phyloP scores from a whole-genome alignment of 37 sponge, comb jelly and placozoan genomes.

The Dysidea cf. avara region DNA sequence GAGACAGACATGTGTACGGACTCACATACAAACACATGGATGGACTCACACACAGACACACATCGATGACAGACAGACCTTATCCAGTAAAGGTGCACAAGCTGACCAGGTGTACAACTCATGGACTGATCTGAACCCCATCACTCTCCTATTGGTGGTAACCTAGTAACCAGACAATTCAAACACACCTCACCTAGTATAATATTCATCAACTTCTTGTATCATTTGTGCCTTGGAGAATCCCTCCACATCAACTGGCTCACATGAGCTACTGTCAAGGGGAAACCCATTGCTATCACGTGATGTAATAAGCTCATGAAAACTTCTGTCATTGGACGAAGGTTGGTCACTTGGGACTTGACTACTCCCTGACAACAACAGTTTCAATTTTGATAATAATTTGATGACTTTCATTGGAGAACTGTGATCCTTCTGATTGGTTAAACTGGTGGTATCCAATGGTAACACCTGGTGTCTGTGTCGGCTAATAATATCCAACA shows the following conservation, averaged over 20 bases:
- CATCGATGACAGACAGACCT: slow-evolving; percentile 9
- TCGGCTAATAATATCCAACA: too few relatives aligned
- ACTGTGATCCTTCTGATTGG: too few relatives aligned
- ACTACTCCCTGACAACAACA: too few relatives aligned
- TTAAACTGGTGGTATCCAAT: too few relatives aligned
- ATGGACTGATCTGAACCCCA: slow-evolving; percentile 46
- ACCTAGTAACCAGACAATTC: too few relatives aligned
- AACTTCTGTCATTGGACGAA: too few relatives aligned
- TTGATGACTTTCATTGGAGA: too few relatives aligned
- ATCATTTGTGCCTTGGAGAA: slow-evolving; percentile 22
- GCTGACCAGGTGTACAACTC: slow-evolving; percentile 49
- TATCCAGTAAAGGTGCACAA: neutral
- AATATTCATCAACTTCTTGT: slow-evolving; percentile 58
- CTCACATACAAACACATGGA: slow-evolving; percentile 12
- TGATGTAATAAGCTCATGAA: neutral
- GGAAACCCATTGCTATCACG: slow-evolving; percentile 59
- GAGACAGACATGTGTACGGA: neutral
- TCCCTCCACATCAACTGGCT: slow-evolving; percentile 26
- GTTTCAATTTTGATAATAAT: too few relatives aligned
- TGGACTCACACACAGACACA: slow-evolving; percentile 26
- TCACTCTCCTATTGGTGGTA: slow-evolving; percentile 32
- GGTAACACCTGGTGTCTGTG: too few relatives aligned
- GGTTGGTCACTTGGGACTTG: too few relatives aligned
- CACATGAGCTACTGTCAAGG: slow-evolving; percentile 7
- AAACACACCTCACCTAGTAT: slow-evolving; percentile 13